Evolutionary conservation across 2,113 vertebrate species (phyloP).

Genomic region (Rafetus swinhoei): DNA sequence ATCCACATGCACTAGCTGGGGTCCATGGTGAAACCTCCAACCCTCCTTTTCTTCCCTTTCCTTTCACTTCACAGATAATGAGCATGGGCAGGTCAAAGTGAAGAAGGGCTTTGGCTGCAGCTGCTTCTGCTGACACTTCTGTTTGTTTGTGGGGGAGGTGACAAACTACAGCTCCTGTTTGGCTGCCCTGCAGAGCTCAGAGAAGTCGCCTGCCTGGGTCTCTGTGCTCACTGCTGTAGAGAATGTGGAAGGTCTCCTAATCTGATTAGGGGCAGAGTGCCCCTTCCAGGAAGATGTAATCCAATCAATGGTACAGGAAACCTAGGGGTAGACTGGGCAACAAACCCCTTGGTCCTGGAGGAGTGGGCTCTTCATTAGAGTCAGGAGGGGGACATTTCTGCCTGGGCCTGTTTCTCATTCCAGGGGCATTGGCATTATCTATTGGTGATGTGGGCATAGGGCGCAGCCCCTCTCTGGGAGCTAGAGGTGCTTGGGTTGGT

Average conservation of each 20-base stretch:
- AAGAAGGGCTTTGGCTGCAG: neutral
- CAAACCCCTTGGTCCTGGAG: neutral
- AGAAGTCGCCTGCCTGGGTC: neutral
- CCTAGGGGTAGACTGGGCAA: neutral
- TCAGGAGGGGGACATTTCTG: neutral
- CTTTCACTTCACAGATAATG: neutral
- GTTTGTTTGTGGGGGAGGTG: neutral
- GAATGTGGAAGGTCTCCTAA: constrained; percentile 18
- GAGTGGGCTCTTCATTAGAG: neutral
- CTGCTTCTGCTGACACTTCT: neutral
- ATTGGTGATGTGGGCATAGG: neutral
- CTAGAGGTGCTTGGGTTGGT: neutral
- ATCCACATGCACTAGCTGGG: neutral
- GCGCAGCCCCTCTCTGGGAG: neutral
- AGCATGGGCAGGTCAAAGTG: neutral
- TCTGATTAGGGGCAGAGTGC: constrained; percentile 2
- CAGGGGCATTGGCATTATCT: neutral
- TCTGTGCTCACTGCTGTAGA: fast-evolving
- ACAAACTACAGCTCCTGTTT: fast-evolving
- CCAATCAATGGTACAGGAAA: neutral
- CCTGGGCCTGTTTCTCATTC: neutral
- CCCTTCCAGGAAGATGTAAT: constrained; percentile 42
- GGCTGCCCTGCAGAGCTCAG: fast-evolving
- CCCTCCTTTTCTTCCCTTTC: neutral
- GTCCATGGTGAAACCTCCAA: neutral